phyloP scores from a whole-genome alignment of 2,113 vertebrate species.

The Podarcis muralis region DNA sequence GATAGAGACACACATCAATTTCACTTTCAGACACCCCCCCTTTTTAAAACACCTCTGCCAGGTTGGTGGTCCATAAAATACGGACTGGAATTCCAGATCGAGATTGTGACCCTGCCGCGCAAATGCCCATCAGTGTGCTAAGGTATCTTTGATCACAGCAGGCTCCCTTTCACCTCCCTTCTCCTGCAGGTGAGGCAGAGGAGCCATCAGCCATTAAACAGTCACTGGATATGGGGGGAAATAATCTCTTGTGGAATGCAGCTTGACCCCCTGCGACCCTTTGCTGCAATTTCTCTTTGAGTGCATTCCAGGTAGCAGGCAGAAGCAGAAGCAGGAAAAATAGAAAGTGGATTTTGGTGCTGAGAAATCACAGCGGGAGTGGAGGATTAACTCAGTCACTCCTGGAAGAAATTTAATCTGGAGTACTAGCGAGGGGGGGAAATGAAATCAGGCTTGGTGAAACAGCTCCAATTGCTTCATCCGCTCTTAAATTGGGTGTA shows the following conservation, averaged over 20 bases:
- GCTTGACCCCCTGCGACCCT: slow-evolving; percentile 49
- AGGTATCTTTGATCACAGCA: background rate
- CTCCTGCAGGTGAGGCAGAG: slow-evolving; percentile 1
- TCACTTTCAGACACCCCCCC: too few species aligned
- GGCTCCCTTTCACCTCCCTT: background rate
- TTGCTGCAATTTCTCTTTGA: slow-evolving; percentile 23
- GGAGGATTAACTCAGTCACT: background rate
- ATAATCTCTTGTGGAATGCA: slow-evolving; percentile 53
- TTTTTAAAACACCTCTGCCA: too few species aligned
- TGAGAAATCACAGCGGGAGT: background rate
- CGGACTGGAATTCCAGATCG: background rate
- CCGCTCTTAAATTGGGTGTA: background rate
- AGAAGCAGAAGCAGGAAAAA: background rate
- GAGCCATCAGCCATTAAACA: slow-evolving; percentile 27
- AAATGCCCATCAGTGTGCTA: background rate
- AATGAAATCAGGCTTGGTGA: background rate
- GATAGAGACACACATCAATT: background rate
- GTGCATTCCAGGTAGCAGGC: background rate
- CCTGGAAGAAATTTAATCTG: background rate
- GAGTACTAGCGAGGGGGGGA: background rate
- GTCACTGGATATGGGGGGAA: slow-evolving; percentile 40
- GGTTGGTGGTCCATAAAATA: background rate
- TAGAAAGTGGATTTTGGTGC: background rate
- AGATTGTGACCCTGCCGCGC: background rate
- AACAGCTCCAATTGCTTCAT: background rate